Evolutionary conservation across 1,140 invertebrate species (phyloP).

Genomic region (Helicoverpa armigera): DNA sequence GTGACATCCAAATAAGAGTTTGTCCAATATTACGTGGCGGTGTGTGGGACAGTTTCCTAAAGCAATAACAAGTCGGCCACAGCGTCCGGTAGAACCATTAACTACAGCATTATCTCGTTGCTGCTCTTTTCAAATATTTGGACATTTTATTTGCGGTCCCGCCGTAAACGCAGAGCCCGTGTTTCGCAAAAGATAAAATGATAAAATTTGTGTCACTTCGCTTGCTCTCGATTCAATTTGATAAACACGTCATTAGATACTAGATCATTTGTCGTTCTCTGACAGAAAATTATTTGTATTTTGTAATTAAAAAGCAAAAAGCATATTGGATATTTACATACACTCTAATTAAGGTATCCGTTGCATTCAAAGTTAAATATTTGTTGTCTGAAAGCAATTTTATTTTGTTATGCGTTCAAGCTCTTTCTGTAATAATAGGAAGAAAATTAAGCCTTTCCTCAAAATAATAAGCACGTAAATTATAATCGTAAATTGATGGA

Average conservation of each 20-base stretch:
- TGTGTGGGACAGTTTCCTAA: conserved; percentile 52
- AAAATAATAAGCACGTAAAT: no score
- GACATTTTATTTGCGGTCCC: conserved; percentile 56
- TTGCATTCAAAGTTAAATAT: no score
- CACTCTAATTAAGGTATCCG: no score
- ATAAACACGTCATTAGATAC: conserved; percentile 19
- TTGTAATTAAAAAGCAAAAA: neutral
- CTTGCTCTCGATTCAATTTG: conserved; percentile 23
- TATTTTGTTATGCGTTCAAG: no score
- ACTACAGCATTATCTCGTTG: conserved; percentile 74
- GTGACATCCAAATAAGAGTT: neutral
- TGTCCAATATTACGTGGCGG: conserved; percentile 25
- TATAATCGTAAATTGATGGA: neutral
- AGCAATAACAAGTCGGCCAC: conserved; percentile 67
- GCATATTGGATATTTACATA: neutral
- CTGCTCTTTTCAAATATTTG: conserved; percentile 69
- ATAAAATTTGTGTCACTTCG: conserved; percentile 36
- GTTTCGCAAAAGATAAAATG: conserved; percentile 26
- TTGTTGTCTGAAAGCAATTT: no score
- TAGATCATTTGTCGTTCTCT: neutral
- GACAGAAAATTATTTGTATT: neutral
- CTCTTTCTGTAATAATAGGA: no score
- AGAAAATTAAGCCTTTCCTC: no score
- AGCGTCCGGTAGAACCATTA: conserved; percentile 69
- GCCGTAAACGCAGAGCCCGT: conserved; percentile 23